Base-by-base conservation (phyloP, 1,140 invertebrate species). In the Plutomurus gul region DNA sequence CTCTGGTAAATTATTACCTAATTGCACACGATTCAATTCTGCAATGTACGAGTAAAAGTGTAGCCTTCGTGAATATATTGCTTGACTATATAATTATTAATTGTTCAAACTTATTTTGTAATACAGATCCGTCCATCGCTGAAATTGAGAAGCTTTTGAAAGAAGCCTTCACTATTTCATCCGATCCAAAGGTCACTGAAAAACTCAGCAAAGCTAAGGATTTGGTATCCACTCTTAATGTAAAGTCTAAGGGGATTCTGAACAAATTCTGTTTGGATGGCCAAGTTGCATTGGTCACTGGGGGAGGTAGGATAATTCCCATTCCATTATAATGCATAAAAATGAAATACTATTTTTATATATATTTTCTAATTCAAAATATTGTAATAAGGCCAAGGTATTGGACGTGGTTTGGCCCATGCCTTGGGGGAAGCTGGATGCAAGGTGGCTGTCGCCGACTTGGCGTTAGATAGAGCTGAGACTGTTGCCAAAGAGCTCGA, bases 371-470 rank as follows among this genome's bases (percentile, higher is more conserved):
- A n/a, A n/a, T n/a, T n/a, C n/a, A n/a, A n/a, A n/a, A n/a, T n/a
- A n/a, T n/a, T n/a, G n/a, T n/a, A n/a, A n/a, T n/a, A n/a, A 20
- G 81, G 78, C 36, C 80, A 79, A 76, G 82, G 82, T 76, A 83
- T 83, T 25, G 82, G 82, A 33, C 73, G 77, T 11, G 80, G 40
- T 13, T 56, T 81, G 33, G 77, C 80, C 7, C 76, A 83, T 22
- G 82, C 80, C n/a, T 65, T 83, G 13, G 82, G 82, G 6, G 82
- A 83, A 78, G 80, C 80, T 11, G 82, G 82, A 3, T 74, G 70
- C 20, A 82, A 82, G 75, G 82, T 83, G 0, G 82, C 80, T 18
- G 80, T 83, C 0, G 79, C 79, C 30, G 82, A 83, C 56, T 72
- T 83, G 20, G 77, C 79, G 37, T 39, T 83, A 0, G 20, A n/a